A percentile compares a stretch with the other conserved stretches of the same genome.
phyloP scores from a whole-genome alignment of 1,140 invertebrate species.

The Drosophila mayri region DNA sequence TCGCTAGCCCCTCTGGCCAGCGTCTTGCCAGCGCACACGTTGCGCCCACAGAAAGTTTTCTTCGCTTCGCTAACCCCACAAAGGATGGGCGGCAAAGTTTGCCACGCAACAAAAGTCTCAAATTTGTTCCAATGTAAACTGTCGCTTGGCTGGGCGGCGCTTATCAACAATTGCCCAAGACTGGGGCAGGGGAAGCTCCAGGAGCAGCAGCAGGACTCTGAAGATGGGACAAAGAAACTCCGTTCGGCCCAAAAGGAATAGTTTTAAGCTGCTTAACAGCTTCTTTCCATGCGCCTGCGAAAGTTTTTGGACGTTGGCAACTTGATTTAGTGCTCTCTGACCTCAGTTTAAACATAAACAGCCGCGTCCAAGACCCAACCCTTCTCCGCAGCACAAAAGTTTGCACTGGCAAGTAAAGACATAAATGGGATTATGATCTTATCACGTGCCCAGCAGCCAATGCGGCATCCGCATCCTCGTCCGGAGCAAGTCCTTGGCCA shows the following conservation, averaged over 20 bases:
- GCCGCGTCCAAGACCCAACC: conserved; percentile 48
- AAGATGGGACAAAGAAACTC: conserved; percentile 11
- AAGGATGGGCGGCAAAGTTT: conserved; percentile 34
- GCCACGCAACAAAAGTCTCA: conserved; percentile 78
- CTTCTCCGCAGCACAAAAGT: conserved; percentile 52
- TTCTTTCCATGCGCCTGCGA: conserved; percentile 56
- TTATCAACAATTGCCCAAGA: conserved; percentile 80
- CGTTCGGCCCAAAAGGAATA: conserved; percentile 48
- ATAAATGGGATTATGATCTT: conserved; percentile 85
- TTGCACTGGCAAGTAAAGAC: conserved; percentile 78
- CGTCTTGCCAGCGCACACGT: conserved; percentile 38
- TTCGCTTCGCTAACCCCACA: neutral
- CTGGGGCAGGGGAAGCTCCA: conserved; percentile 15
- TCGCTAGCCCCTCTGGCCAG: conserved; percentile 20
- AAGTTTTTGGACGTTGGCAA: conserved; percentile 68
- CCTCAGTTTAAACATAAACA: conserved; percentile 85
- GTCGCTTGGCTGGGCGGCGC: conserved; percentile 74
- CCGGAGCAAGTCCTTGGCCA: conserved; percentile 28
- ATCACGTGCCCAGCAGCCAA: conserved; percentile 71
- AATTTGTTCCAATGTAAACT: conserved; percentile 82
- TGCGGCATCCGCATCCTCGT: neutral
- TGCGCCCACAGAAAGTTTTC: conserved; percentile 45
- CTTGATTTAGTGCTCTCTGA: conserved; percentile 85
- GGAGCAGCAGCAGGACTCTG: neutral
- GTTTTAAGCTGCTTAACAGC: conserved; percentile 84